Conservation (phyloP, 53 echinoderm and acorn worm species). For the Echinarachnius parma region DNA sequence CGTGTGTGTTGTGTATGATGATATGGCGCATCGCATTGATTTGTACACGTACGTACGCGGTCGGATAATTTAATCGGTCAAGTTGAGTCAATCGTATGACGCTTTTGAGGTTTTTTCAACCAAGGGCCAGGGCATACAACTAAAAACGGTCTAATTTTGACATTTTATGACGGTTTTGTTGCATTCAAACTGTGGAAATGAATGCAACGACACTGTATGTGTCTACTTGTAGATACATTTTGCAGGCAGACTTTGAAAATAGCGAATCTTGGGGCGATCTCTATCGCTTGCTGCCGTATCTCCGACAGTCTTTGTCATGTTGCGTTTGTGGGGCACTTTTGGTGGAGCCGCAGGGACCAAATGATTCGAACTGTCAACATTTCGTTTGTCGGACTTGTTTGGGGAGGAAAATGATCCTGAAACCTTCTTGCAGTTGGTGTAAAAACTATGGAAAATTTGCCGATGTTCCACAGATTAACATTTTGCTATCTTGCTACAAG, state of each 20-base stretch:
- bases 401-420: constrained; percentile 92
- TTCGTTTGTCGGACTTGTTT: constrained; percentile 84
- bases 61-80: too few species aligned
- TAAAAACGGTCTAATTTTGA: too few species aligned
- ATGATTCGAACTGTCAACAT: constrained; percentile 95
- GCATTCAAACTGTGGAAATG: constrained; percentile 50
- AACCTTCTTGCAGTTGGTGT: constrained; percentile 97
- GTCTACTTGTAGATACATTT: constrained; percentile 96
- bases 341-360: constrained; percentile 85
- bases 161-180: too few species aligned
- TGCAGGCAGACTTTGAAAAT: constrained; percentile 87
- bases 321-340: constrained; percentile 91
- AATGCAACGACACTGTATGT: constrained; percentile 97
- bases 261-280: constrained; percentile 95
- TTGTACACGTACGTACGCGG: too few species aligned
- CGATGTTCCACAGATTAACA: constrained; percentile 82
- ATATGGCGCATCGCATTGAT: too few species aligned
- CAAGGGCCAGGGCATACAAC: too few species aligned
- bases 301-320: constrained; percentile 97
- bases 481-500: constrained; percentile 94
- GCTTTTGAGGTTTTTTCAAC: too few species aligned
- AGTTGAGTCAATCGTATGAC: too few species aligned
- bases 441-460: constrained; percentile 82
- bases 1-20: too few species aligned
- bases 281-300: constrained; percentile 94